Base-by-base conservation (phyloP, 1,140 invertebrate species). In the Drosophila serrata region DNA sequence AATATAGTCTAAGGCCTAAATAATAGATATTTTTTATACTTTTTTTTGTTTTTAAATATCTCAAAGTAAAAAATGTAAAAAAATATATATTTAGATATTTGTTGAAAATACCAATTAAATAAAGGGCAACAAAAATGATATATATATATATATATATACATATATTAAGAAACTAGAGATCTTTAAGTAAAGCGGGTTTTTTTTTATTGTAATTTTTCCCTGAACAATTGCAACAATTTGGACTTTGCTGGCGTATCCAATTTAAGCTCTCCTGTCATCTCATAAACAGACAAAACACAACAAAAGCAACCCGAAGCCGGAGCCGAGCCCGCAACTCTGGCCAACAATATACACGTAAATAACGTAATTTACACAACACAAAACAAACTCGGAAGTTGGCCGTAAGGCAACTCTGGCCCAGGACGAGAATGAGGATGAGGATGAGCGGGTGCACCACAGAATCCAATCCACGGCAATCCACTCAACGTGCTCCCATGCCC, bases 361-460 rank as follows among this genome's bases (percentile, higher is more conserved):
- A 86, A 87, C 82, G 82, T 86, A 86, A 86, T 86, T 87, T 87
- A 86, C 82, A 86, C 82, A 82, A 87, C 82, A 86, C 82, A 86
- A 82, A 86, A 86, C 82, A 87, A 82, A 86, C 82, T 76, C 62
- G 79, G 79, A 63, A 63, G 79, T 58, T 77, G 77, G 81, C 73
- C 77, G 75, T 59, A 70, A 62, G 63, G 72, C 79, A 81, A 76
- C 79, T 70, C 70, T 65, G 29, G 70, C 29, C 33, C 24, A n/a
- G 11, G n/a, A 22, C 15, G 33, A 19, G 27, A 8, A 29, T 0
- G 13, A 6, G 24, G 12, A 9, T 4, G 37, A 5, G 61, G 19
- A 33, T 31, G 13, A 53, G 58, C 35, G 27, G 29, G 55, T 39
- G 51, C 51, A 70, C 51, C 49, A 72, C 68, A 72, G 42, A 69